These are phyloP conservation scores for Falco rusticolus DNA, from an alignment of 2,797 vertebrate species.

Conservation along the genomic window DNA sequence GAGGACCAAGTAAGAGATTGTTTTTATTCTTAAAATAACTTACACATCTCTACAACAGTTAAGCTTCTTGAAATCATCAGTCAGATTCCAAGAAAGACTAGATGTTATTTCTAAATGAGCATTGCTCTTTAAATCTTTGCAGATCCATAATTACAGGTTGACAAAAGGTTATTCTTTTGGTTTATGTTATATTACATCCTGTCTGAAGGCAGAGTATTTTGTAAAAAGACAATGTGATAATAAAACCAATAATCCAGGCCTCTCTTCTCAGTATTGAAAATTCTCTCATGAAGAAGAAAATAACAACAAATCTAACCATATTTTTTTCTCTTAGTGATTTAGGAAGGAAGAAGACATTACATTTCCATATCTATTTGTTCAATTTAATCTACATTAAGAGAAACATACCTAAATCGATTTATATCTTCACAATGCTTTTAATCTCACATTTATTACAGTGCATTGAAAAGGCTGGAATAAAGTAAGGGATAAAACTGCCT, in stretches of 20 bases:
- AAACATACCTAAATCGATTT: not conserved
- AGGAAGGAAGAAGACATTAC: not conserved
- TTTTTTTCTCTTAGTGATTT: constrained; percentile 9
- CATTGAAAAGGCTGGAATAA: not conserved
- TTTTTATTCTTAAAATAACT: constrained; percentile 48
- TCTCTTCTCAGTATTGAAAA: not conserved
- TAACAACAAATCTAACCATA: not conserved
- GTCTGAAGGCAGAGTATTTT: not conserved
- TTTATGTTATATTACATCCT: not conserved
- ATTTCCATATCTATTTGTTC: not conserved
- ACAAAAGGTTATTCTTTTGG: not conserved
- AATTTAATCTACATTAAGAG: not conserved
- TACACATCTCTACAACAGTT: not conserved
- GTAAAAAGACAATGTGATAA: not conserved
- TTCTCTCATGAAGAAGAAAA: not conserved
- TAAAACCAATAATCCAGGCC: not conserved
- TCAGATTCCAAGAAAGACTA: not conserved
- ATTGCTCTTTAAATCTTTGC: constrained; percentile 1
- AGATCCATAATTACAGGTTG: not conserved
- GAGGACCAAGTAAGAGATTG: constrained; percentile 92
- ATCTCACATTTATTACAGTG: not conserved
- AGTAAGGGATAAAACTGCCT: not conserved
- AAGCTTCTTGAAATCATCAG: not conserved
- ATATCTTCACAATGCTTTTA: not conserved
- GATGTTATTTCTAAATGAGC: not conserved